Conservation (phyloP, 1,140 invertebrate species). For the Sinonovacula constricta region DNA sequence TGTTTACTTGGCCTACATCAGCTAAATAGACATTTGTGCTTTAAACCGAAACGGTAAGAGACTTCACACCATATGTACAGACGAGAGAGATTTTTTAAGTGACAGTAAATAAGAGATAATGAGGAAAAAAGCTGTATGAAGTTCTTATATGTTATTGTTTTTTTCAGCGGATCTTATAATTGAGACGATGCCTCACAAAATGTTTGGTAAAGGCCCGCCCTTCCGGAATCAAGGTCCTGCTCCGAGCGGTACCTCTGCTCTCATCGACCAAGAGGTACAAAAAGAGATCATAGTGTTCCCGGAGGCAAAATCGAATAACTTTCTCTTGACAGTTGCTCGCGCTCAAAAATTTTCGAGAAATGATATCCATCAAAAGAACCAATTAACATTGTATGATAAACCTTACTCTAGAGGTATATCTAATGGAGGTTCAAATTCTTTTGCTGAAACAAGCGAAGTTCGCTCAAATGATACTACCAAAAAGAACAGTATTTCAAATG, state of each 20-base stretch:
- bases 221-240: background rate
- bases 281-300: conserved; percentile 17
- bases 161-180: background rate
- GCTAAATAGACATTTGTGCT: no score
- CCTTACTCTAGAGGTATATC: background rate
- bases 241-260: background rate
- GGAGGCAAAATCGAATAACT: conserved; percentile 1
- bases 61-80: no score
- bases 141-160: background rate
- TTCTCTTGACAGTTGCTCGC: background rate
- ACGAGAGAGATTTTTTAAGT: no score
- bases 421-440: background rate
- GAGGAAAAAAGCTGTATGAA: background rate
- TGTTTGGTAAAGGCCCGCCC: background rate
- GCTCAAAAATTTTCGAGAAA: background rate
- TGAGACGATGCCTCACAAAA: background rate
- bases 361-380: background rate
- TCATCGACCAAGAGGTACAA: background rate
- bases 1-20: no score
- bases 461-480: background rate
- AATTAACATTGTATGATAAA: background rate
- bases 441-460: background rate
- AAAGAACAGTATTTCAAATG: background rate
- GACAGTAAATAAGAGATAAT: no score
- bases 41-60: no score